Evolutionary conservation across 2,888 invertebrate species (phyloP), one percentile per base, ranked within the genome.

Genomic region (Tipula unca): DNA sequence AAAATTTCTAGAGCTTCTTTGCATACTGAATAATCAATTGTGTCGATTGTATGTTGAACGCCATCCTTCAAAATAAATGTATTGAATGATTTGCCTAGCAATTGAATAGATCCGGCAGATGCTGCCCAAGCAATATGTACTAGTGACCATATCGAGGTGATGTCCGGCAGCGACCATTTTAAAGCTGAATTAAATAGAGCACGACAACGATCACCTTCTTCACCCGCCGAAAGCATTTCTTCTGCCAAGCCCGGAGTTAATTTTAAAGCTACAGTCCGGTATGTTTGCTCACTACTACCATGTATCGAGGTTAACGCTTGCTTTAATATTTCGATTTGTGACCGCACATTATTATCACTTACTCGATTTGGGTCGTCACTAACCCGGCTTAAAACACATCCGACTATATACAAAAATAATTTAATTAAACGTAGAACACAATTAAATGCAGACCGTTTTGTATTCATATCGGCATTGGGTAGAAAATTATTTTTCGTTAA

Each of bases 1-100:
- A 99, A 92, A 87, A 98, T 95, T 92, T 99, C 98, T 90, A 99
- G 92, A 85, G 98, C 97, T 91, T 98, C 98, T 88, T 97, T 96
- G 88, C 97, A 97, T 89, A 97, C 95, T 92, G 91, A 85, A 89
- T 92, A 89, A 88, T 95, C 95, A 87, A 94, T 94, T 3, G 93
- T 93, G 87, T 95, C 95, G 29, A 95, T 93, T 86, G 92, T 92
- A 36, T 93, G 93, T 89, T 93, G 93, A 6, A 85, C 29, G 8
- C 29, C 36, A 39, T 85, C 85, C 54, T 48, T 32, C 1, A 48
- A 36, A 5, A 85, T 29, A 6, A 48, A 48, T 10, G 48, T 85
- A 48, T 85, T 39, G 4, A 39, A 39, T 29, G 85, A 48, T 36
- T 35, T 36, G 86, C 94, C 94, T 85, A 94, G 90, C 36, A 92